phyloP scores from a whole-genome alignment of 64 coral and sea anemone genomes.

The Pocillopora verrucosa region DNA sequence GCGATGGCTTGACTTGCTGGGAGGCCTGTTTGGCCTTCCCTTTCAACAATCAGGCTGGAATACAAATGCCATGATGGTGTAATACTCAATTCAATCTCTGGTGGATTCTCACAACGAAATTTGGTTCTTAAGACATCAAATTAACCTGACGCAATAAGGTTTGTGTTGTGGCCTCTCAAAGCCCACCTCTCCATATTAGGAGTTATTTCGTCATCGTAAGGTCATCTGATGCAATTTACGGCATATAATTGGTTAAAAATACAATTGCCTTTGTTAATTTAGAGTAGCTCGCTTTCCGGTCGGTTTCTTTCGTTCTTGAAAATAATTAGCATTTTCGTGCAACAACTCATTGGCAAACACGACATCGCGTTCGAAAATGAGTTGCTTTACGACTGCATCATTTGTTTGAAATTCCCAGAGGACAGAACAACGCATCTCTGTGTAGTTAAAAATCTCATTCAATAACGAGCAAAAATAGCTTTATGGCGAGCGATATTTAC shows the following conservation, averaged over 20 bases:
- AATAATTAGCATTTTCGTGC: conserved; percentile 46
- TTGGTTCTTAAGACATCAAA: conserved; percentile 9
- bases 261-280: conserved; percentile 35
- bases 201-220: conserved; percentile 59
- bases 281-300: neutral
- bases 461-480: neutral
- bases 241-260: conserved; percentile 42
- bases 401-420: neutral
- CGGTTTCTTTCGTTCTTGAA: neutral
- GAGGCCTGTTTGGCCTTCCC: conserved; percentile 65
- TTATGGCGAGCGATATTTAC: neutral
- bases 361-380: neutral
- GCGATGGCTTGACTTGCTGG: conserved; percentile 23
- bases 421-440: neutral
- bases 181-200: conserved; percentile 56
- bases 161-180: conserved; percentile 11
- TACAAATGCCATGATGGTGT: conserved; percentile 52
- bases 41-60: conserved; percentile 50
- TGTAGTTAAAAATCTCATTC: neutral
- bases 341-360: conserved; percentile 14
- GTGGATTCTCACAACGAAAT: conserved; percentile 33
- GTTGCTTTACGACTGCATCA: conserved; percentile 16
- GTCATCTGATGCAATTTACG: conserved; percentile 68
- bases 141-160: conserved; percentile 68
- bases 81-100: conserved; percentile 15